phyloP scores from a whole-genome alignment of 37 sponge, comb jelly and placozoan genomes.

The Chondrilla cf. caribensis region DNA sequence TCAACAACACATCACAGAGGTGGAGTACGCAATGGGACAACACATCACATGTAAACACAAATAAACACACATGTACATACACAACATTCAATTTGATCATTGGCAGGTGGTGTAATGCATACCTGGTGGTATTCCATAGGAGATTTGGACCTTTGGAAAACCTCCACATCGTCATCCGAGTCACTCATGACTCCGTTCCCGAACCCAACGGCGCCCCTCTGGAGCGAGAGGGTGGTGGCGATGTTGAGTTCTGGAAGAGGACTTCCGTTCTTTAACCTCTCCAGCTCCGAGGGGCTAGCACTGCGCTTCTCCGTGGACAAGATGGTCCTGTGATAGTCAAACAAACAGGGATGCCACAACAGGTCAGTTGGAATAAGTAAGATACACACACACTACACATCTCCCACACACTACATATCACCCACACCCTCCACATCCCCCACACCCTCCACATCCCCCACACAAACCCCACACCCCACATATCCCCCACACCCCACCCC shows the following conservation, averaged over 20 bases:
- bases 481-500: no score
- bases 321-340: conserved; percentile 8
- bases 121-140: neutral
- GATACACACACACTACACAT: neutral
- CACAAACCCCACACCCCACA: neutral
- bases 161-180: neutral
- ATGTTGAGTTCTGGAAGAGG: neutral
- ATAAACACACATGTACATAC: no score
- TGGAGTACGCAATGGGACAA: no score
- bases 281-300: neutral
- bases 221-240: neutral
- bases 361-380: neutral
- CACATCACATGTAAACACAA: no score
- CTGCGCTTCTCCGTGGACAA: conserved; percentile 22
- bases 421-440: no score
- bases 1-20: no score
- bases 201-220: conserved; percentile 18
- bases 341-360: neutral
- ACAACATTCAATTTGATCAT: no score
- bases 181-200: neutral
- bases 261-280: neutral
- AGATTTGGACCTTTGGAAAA: neutral
- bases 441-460: no score
- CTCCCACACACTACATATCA: neutral
- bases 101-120: no score